Conservation (phyloP, 64 coral and sea anemone species). For the Actinia tenebrosa region DNA sequence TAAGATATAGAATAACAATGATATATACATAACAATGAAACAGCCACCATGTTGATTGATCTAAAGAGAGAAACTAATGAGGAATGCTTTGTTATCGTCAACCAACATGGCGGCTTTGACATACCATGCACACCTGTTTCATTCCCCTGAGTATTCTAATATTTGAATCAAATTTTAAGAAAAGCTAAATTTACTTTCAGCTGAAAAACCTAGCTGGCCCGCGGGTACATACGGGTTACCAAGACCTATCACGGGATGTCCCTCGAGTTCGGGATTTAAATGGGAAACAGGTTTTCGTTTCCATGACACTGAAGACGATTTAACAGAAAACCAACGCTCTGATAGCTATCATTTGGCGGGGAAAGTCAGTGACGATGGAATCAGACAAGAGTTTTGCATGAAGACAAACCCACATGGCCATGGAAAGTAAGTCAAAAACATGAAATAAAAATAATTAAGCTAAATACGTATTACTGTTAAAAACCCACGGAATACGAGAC, state of each 20-base stretch:
- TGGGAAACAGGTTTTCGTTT: conserved; percentile 91
- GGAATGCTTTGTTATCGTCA: too few relatives aligned
- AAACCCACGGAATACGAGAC: too few relatives aligned
- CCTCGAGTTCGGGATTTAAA: conserved; percentile 52
- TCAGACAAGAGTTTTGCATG: conserved; percentile 91
- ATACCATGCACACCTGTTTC: too few relatives aligned
- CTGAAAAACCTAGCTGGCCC: conserved; percentile 65
- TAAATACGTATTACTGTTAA: too few relatives aligned
- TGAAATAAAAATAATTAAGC: not conserved
- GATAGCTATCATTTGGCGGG: conserved; percentile 91
- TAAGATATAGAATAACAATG: too few relatives aligned
- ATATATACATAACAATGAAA: too few relatives aligned
- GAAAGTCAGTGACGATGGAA: conserved; percentile 95
- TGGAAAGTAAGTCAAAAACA: conserved; percentile 45
- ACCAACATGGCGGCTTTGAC: too few relatives aligned
- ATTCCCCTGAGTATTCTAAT: too few relatives aligned
- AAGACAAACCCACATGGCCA: conserved; percentile 65
- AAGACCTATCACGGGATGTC: conserved; percentile 69
- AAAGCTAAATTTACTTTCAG: not conserved
- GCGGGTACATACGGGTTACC: conserved; percentile 90
- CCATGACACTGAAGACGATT: conserved; percentile 97
- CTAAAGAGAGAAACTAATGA: too few relatives aligned
- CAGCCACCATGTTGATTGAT: too few relatives aligned
- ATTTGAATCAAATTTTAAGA: too few relatives aligned
- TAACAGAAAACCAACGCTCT: conserved; percentile 90